Percentiles rank a stretch among this genome's conserved stretches.
Evolutionary conservation across 2,797 vertebrate species (phyloP).

Genomic region (Muscicapa comitata): DNA sequence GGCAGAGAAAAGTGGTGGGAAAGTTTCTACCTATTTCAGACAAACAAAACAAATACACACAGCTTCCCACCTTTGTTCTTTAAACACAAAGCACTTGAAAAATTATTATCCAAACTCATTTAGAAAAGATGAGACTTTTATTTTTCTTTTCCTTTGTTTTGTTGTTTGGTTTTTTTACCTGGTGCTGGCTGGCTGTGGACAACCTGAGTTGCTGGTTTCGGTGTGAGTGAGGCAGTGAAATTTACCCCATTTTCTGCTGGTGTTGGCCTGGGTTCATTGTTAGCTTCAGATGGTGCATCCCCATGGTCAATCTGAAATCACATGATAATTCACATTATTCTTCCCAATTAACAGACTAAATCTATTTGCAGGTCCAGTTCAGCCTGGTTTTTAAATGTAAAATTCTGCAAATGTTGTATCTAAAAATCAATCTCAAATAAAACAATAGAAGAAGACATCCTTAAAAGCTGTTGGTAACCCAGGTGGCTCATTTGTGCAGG

Average conservation of each 20-base stretch:
- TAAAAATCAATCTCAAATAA: neutral
- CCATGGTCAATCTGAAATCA: constrained; percentile 83
- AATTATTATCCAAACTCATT: neutral
- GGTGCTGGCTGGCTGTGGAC: constrained; percentile 85
- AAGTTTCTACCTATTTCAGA: neutral
- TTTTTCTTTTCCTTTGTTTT: neutral
- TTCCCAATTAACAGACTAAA: neutral
- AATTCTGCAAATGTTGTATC: neutral
- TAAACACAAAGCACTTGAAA: neutral
- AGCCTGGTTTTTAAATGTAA: neutral
- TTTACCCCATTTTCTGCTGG: constrained; percentile 93
- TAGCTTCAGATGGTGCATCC: constrained; percentile 83
- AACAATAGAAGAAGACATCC: neutral
- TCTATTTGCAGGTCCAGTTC: neutral
- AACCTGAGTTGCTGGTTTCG: constrained; percentile 84
- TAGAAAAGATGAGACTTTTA: neutral
- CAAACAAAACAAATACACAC: neutral
- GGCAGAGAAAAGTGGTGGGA: neutral
- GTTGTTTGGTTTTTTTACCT: constrained; percentile 73
- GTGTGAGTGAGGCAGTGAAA: constrained; percentile 81
- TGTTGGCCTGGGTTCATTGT: constrained; percentile 80
- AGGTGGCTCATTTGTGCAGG: neutral
- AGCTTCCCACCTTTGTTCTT: neutral
- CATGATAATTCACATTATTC: neutral
- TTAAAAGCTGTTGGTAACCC: neutral